Conservation (phyloP, 2,797 vertebrate genomes). For the Pangasius macronema region DNA sequence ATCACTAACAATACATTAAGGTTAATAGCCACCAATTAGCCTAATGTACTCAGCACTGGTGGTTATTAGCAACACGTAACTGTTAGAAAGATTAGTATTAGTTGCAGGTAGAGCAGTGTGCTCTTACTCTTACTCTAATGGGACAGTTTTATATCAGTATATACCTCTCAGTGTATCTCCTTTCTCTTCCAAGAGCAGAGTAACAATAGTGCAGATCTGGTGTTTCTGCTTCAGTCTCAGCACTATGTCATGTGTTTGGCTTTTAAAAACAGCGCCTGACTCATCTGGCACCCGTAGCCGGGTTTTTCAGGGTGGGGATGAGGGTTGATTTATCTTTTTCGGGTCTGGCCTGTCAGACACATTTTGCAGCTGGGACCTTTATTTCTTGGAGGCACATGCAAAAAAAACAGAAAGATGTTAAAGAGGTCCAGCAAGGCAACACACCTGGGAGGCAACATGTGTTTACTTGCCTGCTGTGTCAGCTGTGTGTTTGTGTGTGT, state of each 20-base stretch:
- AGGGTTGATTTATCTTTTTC: conserved; percentile 25
- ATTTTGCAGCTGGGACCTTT: conserved; percentile 26
- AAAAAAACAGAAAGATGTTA: conserved; percentile 4
- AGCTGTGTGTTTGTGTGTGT: conserved; percentile 20
- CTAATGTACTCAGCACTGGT: not conserved
- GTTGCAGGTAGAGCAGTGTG: not conserved
- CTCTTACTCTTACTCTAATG: not conserved
- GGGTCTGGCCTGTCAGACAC: conserved; percentile 20
- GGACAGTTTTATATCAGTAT: not conserved
- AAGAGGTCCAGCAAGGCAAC: conserved; percentile 9
- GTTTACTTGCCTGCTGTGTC: conserved; percentile 23
- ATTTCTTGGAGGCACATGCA: conserved; percentile 15
- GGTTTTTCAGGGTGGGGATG: conserved; percentile 14
- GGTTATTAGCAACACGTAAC: not conserved
- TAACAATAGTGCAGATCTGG: not conserved
- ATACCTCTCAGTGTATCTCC: not conserved
- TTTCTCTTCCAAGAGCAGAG: conserved; percentile 10
- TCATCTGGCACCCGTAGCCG: conserved; percentile 29
- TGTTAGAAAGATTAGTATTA: too few relatives aligned
- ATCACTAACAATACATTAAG: not conserved
- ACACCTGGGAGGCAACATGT: conserved; percentile 38
- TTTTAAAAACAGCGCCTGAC: conserved; percentile 25
- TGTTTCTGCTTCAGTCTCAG: conserved; percentile 9
- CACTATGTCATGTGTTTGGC: conserved; percentile 17
- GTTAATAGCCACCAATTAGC: not conserved